These are phyloP conservation scores for Cataglyphis altisquamis DNA, from an alignment of 2,888 invertebrate species.

Conservation along the genomic window DNA sequence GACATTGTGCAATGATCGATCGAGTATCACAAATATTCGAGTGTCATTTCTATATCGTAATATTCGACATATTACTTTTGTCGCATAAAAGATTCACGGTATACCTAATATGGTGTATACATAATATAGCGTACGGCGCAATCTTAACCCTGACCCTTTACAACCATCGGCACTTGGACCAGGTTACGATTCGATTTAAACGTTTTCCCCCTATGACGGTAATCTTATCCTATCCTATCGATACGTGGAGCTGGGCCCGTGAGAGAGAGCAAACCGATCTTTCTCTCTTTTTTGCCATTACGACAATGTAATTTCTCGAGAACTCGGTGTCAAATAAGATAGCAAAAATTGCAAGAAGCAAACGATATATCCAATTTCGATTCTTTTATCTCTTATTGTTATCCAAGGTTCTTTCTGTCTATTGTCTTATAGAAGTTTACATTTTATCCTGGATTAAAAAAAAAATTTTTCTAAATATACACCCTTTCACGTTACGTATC, in stretches of 20 bases:
- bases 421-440: slow-evolving; percentile 7
- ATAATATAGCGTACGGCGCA: slow-evolving; percentile 53
- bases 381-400: background rate
- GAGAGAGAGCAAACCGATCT: background rate
- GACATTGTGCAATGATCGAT: background rate
- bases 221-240: slow-evolving; percentile 55
- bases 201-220: slow-evolving; percentile 57
- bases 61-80: background rate
- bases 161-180: slow-evolving; percentile 61
- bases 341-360: background rate
- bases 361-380: background rate
- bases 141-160: slow-evolving; percentile 74
- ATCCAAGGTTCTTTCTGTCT: background rate
- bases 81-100: background rate
- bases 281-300: background rate
- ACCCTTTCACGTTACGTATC: background rate
- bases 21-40: background rate
- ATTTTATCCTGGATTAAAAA: slow-evolving; percentile 1
- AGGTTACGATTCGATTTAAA: slow-evolving; percentile 51
- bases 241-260: slow-evolving; percentile 25
- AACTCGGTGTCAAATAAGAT: background rate
- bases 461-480: slow-evolving; percentile 21
- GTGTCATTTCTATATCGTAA: background rate
- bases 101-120: background rate
- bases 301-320: background rate